These are phyloP conservation scores for Agrypnus murinus DNA, from an alignment of 2,888 invertebrate species.

Conservation along the genomic window DNA sequence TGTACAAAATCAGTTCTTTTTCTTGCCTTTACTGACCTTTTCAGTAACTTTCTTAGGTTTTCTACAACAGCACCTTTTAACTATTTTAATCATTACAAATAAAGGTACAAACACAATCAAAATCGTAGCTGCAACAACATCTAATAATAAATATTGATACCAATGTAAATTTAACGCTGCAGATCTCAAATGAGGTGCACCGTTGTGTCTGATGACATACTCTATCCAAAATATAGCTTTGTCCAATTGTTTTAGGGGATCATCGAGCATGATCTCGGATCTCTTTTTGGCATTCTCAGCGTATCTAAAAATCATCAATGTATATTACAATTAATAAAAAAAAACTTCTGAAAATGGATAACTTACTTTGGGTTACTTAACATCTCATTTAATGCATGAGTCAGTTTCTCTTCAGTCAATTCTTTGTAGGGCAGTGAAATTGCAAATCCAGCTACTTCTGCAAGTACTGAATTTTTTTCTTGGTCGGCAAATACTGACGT, in stretches of 20 bases:
- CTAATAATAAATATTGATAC: conserved; percentile 56
- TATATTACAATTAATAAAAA: not conserved
- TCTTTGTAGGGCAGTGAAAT: conserved; percentile 65
- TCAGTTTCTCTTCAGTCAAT: conserved; percentile 68
- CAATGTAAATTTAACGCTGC: conserved; percentile 53
- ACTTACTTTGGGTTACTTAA: conserved; percentile 64
- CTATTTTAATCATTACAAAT: not conserved
- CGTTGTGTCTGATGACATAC: conserved; percentile 59
- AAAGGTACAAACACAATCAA: not conserved
- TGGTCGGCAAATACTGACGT: conserved; percentile 45
- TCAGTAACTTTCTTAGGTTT: not conserved
- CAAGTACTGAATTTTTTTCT: conserved; percentile 32
- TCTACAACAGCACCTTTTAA: not conserved
- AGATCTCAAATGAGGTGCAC: conserved; percentile 58
- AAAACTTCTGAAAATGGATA: not conserved
- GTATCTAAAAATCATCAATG: conserved; percentile 57
- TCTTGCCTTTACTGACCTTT: not conserved
- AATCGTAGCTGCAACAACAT: conserved; percentile 34
- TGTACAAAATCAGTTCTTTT: not conserved
- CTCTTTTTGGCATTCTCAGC: conserved; percentile 53
- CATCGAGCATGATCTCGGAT: conserved; percentile 57
- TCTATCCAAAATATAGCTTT: conserved; percentile 61
- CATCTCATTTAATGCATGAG: conserved; percentile 66
- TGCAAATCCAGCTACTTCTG: conserved; percentile 65
- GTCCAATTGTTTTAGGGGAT: conserved; percentile 57